Evolutionary conservation across 2,888 invertebrate genomes (phyloP), one percentile per base, ranked within the genome.

Genomic region (Volucella bombylans): DNA sequence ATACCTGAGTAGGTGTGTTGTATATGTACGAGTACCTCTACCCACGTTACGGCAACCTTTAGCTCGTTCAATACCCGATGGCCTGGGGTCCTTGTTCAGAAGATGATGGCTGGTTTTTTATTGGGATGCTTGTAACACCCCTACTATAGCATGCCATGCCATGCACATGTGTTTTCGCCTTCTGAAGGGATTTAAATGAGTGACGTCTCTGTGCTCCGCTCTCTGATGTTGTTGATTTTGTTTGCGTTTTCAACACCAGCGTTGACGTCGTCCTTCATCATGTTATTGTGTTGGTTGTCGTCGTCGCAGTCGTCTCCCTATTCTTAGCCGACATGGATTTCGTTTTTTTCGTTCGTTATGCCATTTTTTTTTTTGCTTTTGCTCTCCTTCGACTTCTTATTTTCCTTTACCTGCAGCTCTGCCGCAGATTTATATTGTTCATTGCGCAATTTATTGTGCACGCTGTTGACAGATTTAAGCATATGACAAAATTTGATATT

Each of bases 401-500:
- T 57, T 68, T 18, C 23, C 62, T 71, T 65, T 65, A 31, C 31
- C 31, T 65, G 41, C 41, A 49, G 49, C 57, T 65, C 64, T 80
- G 80, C 69, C 76, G 71, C 76, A 76, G 83, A 85, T 76, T 80
- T 85, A 80, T 76, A 49, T 76, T 76, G 74, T 85, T 85, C 80
- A 76, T 74, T 79, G 82, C 79, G 79, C 79, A 83, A 83, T 83
- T 83, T 83, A 83, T 83, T 79, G 82, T 74, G 57, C 82, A 79
- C 80, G 83, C 67, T 76, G 83, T 76, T 85, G 83, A 85, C 83
- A 85, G 83, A 85, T 80, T 85, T 85, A 80, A 85, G 83, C 83
- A 71, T 85, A 85, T 85, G 80, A 76, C 83, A 85, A 80, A 80
- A 85, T 85, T 85, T 85, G 83, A 85, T 85, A 85, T 85, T 85